phyloP scores from a whole-genome alignment of 2,113 vertebrate genomes.

The Daboia siamensis region DNA sequence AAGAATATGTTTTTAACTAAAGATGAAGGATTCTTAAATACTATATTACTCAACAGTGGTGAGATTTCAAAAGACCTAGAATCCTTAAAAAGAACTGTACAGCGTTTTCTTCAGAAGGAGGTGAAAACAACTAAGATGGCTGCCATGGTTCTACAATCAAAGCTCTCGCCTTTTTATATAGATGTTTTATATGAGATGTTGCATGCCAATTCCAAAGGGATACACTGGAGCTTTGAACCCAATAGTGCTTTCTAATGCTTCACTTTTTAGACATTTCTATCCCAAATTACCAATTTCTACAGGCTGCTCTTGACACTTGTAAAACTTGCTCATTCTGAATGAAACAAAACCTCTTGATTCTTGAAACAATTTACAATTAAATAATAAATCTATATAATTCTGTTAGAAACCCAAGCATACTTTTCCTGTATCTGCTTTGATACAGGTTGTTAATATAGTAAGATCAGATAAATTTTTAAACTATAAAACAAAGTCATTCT shows the following conservation, averaged over 20 bases:
- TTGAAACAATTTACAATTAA: neutral
- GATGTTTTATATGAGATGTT: neutral
- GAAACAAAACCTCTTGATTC: neutral
- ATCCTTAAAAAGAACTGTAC: neutral
- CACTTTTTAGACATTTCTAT: neutral
- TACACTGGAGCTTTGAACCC: neutral
- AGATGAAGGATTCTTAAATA: neutral
- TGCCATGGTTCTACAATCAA: neutral
- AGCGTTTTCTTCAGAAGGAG: neutral
- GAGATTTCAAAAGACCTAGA: neutral
- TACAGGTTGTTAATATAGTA: neutral
- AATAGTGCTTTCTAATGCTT: neutral
- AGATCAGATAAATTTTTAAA: neutral
- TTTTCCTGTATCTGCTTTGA: neutral
- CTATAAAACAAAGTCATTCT: neutral
- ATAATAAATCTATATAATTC: neutral
- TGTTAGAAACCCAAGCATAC: neutral
- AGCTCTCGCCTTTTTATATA: neutral
- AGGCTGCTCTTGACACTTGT: neutral
- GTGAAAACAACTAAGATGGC: neutral
- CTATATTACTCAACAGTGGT: neutral
- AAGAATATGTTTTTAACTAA: neutral
- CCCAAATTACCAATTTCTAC: neutral
- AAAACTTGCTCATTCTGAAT: neutral
- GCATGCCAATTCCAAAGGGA: neutral